Percentiles rank a stretch among this genome's conserved stretches.
Conservation (phyloP, 2,888 invertebrate species). For the Dysmachus trigonus region DNA sequence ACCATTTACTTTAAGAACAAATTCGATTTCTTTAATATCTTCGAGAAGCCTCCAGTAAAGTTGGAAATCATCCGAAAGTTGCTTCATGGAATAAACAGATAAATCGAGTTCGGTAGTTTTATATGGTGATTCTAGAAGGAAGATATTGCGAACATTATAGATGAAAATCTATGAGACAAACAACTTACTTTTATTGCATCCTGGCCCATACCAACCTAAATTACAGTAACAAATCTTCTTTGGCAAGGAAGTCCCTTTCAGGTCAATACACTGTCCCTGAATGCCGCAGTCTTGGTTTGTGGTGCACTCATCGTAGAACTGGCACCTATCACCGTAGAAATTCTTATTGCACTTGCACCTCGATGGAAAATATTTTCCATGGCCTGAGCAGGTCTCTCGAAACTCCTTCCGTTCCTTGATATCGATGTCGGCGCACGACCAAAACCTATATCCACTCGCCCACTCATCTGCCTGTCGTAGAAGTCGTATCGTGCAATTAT, state of each 20-base stretch:
- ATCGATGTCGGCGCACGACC: constrained; percentile 96
- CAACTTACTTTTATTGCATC: constrained; percentile 81
- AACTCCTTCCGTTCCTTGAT: constrained; percentile 79
- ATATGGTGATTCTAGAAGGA: constrained; percentile 74
- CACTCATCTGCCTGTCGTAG: constrained; percentile 92
- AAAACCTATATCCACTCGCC: constrained; percentile 85
- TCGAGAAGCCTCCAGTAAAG: constrained; percentile 87
- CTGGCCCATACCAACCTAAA: constrained; percentile 85
- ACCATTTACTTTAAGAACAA: constrained; percentile 86
- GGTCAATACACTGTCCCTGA: constrained; percentile 85
- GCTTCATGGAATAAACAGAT: constrained; percentile 73
- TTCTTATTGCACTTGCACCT: constrained; percentile 84
- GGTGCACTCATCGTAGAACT: constrained; percentile 88
- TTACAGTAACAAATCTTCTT: constrained; percentile 89
- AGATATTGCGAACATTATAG: not conserved
- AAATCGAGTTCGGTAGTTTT: constrained; percentile 78
- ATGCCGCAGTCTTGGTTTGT: constrained; percentile 86
- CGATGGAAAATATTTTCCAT: constrained; percentile 81
- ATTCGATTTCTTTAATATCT: constrained; percentile 86
- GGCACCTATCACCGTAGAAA: constrained; percentile 84
- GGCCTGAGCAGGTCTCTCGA: constrained; percentile 84
- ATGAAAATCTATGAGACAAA: not conserved
- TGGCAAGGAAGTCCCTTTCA: constrained; percentile 82
- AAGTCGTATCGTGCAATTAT: constrained; percentile 88
- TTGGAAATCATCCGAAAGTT: constrained; percentile 77